Conservation (phyloP, 2,113 vertebrate species). For the Prunella himalayana region DNA sequence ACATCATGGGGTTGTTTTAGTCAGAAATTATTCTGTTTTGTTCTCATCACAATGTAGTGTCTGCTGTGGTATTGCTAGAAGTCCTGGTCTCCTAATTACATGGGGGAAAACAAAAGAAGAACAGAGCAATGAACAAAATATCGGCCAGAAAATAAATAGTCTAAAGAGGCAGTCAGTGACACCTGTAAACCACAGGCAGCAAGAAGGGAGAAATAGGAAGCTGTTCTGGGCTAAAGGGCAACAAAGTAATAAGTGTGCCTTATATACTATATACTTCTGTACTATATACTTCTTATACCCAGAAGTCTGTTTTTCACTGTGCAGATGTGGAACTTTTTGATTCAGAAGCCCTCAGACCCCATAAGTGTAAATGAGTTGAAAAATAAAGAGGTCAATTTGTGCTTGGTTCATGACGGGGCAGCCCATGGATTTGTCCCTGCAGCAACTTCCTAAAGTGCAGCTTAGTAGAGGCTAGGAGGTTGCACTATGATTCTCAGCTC, state of each 20-base stretch:
- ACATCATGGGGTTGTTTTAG: background rate
- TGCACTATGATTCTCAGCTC: background rate
- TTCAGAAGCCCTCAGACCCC: background rate
- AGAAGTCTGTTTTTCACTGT: background rate
- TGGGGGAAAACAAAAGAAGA: background rate
- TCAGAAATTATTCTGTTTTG: background rate
- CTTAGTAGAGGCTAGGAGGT: background rate
- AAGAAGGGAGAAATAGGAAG: background rate
- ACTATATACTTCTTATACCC: too few species aligned
- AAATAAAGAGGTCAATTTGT: background rate
- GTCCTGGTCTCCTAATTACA: background rate
- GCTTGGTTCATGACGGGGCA: background rate
- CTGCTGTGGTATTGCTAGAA: background rate
- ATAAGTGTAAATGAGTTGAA: background rate
- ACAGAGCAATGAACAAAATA: rapidly evolving
- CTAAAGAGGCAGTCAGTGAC: background rate
- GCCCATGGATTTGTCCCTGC: background rate
- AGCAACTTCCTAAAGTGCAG: background rate
- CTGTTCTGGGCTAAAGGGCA: background rate
- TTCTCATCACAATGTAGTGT: rapidly evolving
- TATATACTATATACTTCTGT: too few species aligned
- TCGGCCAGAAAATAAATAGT: background rate
- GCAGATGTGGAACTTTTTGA: background rate
- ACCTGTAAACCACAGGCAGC: background rate
- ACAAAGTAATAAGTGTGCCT: background rate